Evolutionary conservation across 1,140 invertebrate genomes (phyloP), one percentile per base, ranked within the genome.

Genomic region (Papilio glaucus): DNA sequence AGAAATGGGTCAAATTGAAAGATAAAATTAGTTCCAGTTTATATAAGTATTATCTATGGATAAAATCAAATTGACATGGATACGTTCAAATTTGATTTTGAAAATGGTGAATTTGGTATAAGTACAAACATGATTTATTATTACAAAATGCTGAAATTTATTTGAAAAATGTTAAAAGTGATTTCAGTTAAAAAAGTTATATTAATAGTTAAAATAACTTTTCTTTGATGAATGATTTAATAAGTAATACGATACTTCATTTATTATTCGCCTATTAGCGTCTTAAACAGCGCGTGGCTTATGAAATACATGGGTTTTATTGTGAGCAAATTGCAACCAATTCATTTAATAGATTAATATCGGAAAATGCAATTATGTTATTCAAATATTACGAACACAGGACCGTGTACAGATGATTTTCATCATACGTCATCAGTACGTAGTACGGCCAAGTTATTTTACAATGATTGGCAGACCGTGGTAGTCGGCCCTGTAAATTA

Each of bases 311-410:
- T 26, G 21, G 49, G 0, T 57, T 12, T 57, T 57, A 26, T 57
- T 57, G 49, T 57, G 15, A 12, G 21, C 49, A 57, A 33, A 57
- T 57, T 57, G 49, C 10, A 57, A 57, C 21, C 49, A 49, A 21
- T 24, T 57, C 4, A 12, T 57, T 57, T 65, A 18, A 12, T 65
- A 38, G 15, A 38, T 65, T 65, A 65, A 62, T 62, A 15, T 62
- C 26, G 26, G 29, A n/a, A 62, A 65, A 39, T 65, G 62, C 29
- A 65, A 37, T 65, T 65, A 39, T 65, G 29, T 39, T 65, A 65
- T 39, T 18, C 33, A 41, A 65, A 39, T 41, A 5, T 61, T 12
- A 41, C 62, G 33, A n/a, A 41, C 57, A 29, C 29, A 62, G 33
- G 15, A 33, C 1, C 60, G 29, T 33, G 26, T 37, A 33, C 12